phyloP scores from a whole-genome alignment of 1,140 invertebrate genomes.

The Pomacea maculata region DNA sequence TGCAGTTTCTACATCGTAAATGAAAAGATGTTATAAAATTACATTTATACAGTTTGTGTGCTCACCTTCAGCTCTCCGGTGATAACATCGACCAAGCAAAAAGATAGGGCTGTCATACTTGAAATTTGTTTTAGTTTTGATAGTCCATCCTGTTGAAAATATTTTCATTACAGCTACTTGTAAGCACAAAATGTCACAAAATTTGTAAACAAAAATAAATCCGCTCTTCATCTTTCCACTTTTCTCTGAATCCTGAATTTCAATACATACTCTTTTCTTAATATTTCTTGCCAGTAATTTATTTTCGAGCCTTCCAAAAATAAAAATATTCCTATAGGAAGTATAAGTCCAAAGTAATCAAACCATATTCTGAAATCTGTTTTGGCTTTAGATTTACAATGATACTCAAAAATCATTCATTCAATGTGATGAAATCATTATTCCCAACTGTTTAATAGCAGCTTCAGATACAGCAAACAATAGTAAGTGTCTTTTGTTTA shows the following conservation, averaged over 20 bases:
- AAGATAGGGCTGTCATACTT: slow-evolving; percentile 87
- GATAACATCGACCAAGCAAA: slow-evolving; percentile 83
- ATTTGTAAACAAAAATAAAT: not conserved
- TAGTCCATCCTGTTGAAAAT: slow-evolving; percentile 72
- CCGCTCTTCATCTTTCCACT: not conserved
- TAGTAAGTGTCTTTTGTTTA: too few relatives aligned
- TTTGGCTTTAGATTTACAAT: too few relatives aligned
- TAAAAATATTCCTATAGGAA: too few relatives aligned
- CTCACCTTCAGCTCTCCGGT: slow-evolving; percentile 72
- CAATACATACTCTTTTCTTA: not conserved
- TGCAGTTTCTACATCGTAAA: not conserved
- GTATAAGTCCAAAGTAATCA: too few relatives aligned
- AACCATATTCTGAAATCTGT: too few relatives aligned
- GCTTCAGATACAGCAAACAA: not conserved
- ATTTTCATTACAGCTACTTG: slow-evolving; percentile 1
- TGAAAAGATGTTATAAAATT: not conserved
- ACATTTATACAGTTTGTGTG: not conserved
- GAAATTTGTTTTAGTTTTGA: slow-evolving; percentile 83
- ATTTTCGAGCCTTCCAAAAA: too few relatives aligned
- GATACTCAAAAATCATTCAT: too few relatives aligned
- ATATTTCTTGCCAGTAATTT: too few relatives aligned
- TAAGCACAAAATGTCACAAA: not conserved
- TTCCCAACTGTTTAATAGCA: not conserved
- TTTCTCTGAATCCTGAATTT: too few relatives aligned
- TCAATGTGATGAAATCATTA: too few relatives aligned